These are phyloP conservation scores for Calcarius lapponicus DNA, from an alignment of 2,797 vertebrate species.

Conservation along the genomic window DNA sequence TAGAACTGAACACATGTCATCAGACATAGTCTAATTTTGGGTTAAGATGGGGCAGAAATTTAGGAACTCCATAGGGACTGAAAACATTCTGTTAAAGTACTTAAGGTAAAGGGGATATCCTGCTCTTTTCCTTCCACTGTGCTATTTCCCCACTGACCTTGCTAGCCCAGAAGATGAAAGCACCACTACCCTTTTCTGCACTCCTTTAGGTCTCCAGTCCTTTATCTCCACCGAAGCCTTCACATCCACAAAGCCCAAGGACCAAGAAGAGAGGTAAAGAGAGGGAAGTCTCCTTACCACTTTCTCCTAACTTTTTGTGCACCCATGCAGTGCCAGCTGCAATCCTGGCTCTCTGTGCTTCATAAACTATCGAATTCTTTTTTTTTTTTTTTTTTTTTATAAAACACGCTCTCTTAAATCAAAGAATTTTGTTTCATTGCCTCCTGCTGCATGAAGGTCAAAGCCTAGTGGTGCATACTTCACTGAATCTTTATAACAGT, in stretches of 20 bases:
- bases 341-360: neutral
- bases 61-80: neutral
- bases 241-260: neutral
- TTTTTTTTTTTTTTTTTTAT: neutral
- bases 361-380: neutral
- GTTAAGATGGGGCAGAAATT: neutral
- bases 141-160: neutral
- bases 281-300: neutral
- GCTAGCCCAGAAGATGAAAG: neutral
- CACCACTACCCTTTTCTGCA: neutral
- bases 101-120: neutral
- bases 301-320: neutral
- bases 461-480: slow-evolving; percentile 46
- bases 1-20: neutral
- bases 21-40: neutral
- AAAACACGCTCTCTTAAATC: slow-evolving; percentile 43
- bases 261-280: neutral
- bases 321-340: neutral
- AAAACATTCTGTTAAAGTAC: neutral
- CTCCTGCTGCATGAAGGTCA: slow-evolving; percentile 65
- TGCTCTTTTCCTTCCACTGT: neutral
- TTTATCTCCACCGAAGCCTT: neutral
- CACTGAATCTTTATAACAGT: slow-evolving; percentile 50
- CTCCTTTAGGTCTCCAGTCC: neutral
- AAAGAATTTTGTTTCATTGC: slow-evolving; percentile 55